Base-by-base conservation (phyloP, 2,888 invertebrate genomes). In the Ceraclea dissimilis region DNA sequence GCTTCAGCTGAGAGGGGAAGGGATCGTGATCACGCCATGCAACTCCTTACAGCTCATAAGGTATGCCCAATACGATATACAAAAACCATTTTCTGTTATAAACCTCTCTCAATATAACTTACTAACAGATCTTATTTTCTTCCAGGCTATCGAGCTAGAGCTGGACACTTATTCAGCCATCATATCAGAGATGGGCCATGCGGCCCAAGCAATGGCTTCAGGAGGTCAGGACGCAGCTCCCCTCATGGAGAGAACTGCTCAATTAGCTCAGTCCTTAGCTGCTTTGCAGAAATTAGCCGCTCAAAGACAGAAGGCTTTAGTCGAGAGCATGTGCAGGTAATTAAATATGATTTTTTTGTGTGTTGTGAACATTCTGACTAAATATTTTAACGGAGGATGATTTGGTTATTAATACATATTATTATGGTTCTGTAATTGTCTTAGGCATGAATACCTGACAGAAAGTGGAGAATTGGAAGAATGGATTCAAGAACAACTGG, bases 31-130 rank as follows among this genome's bases (percentile, higher is more conserved):
- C 83, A 92, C 0, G 93, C 94, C 17, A 92, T 94, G 39, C 95
- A 94, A 72, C 78, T 97, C 46, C 77, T 98, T 17, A 94, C 96
- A 1, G 92, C 93, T 69, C 96, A 98, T 70, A 97, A 97, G 82
- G 90, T 88, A 67, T 62, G 2, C 17, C 16, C 10, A n/a, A n/a
- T n/a, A n/a, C n/a, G n/a, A n/a, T n/a, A n/a, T n/a, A n/a, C n/a
- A n/a, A n/a, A n/a, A n/a, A n/a, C n/a, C n/a, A 39, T 39, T 39
- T n/a, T 39, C 5, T 39, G n/a, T 39, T 16, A 8, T 39, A 39
- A 39, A 39, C 13, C 13, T 22, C 22, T 22, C 33, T 16, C n/a
- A n/a, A n/a, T n/a, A n/a, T n/a, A n/a, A n/a, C n/a, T n/a, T n/a
- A n/a, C n/a, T n/a, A n/a, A n/a, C n/a, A n/a, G 13, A 18, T 47